These are phyloP conservation scores for Dicentrarchus labrax DNA, from an alignment of 2,113 vertebrate genomes.

Conservation along the genomic window DNA sequence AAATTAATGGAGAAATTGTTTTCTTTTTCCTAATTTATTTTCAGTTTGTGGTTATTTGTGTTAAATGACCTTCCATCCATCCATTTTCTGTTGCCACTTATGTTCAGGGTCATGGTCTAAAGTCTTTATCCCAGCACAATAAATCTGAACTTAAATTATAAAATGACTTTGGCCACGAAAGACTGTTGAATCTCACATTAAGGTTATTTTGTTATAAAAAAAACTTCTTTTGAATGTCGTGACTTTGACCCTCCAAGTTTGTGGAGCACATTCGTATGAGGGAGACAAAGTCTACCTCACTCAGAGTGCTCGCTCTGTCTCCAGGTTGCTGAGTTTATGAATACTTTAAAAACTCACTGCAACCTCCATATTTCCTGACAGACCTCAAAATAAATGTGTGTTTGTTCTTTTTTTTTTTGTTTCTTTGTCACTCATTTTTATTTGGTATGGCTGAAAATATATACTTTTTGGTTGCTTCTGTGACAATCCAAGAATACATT, in stretches of 20 bases:
- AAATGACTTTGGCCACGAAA: too few species aligned
- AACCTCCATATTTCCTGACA: neutral
- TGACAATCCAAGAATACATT: neutral
- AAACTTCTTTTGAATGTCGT: too few species aligned
- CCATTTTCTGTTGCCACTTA: too few species aligned
- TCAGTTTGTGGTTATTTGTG: too few species aligned
- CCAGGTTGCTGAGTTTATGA: neutral
- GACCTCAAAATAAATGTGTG: neutral
- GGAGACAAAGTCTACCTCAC: neutral
- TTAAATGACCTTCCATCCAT: too few species aligned
- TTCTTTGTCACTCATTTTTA: neutral
- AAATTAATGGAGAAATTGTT: neutral
- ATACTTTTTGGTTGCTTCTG: neutral
- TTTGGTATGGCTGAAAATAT: neutral
- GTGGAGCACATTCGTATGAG: neutral
- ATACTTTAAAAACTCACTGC: neutral
- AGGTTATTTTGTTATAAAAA: too few species aligned
- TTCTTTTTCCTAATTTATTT: too few species aligned
- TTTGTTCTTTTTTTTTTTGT: neutral
- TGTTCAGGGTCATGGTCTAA: too few species aligned
- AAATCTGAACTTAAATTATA: too few species aligned
- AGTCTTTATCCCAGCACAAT: too few species aligned
- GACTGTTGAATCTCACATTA: too few species aligned
- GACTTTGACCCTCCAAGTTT: neutral
- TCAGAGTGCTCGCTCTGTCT: neutral